Conservation (phyloP, 2,888 invertebrate genomes). For the Tenthredo amoena region DNA sequence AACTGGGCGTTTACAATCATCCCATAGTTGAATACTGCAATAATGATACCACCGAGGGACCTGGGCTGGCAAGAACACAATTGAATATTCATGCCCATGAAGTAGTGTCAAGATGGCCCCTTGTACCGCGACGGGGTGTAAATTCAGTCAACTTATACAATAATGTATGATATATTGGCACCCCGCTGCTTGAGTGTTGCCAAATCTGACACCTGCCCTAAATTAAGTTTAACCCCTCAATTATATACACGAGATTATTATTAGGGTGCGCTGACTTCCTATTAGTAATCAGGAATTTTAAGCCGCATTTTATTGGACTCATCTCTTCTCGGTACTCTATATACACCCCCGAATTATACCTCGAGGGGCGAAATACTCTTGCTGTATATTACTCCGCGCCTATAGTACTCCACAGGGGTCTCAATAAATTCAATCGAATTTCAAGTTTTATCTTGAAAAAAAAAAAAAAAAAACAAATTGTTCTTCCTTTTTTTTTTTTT, state of each 20-base stretch:
- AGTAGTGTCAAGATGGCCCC: conserved; percentile 18
- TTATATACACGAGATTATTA: conserved; percentile 26
- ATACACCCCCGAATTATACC: conserved; percentile 4
- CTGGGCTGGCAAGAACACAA: neutral
- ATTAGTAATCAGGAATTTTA: conserved; percentile 54
- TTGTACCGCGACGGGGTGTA: neutral
- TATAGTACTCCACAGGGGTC: neutral
- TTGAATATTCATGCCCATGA: conserved; percentile 42
- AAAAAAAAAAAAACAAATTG: neutral
- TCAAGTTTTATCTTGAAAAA: neutral
- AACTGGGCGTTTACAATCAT: conserved; percentile 30
- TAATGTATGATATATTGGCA: conserved; percentile 43
- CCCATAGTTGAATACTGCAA: neutral
- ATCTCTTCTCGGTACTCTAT: neutral
- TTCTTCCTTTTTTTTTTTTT: neutral
- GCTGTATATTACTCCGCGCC: neutral
- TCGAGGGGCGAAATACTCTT: conserved; percentile 1
- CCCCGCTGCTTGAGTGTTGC: conserved; percentile 43
- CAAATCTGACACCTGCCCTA: conserved; percentile 46
- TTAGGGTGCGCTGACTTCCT: conserved; percentile 50
- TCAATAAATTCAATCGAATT: conserved; percentile 15
- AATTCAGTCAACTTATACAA: neutral
- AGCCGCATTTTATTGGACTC: conserved; percentile 54
- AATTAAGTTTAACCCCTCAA: conserved; percentile 41
- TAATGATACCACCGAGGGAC: neutral